Conservation (phyloP, 2,113 vertebrate genomes). For the Heptranchias perlo region DNA sequence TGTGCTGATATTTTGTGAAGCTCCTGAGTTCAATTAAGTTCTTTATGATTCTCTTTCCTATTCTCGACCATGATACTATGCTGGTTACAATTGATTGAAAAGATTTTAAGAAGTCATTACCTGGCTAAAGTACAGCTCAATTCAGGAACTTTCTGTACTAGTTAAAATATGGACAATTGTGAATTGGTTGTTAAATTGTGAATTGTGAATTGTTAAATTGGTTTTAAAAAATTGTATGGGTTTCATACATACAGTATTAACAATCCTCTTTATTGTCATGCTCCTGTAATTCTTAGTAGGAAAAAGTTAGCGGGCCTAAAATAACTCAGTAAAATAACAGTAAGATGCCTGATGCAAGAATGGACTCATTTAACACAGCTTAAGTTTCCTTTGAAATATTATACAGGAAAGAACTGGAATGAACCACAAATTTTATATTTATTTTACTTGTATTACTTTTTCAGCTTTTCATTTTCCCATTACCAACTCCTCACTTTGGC, state of each 20-base stretch:
- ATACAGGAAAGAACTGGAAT: background rate
- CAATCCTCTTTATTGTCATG: background rate
- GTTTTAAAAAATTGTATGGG: background rate
- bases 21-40: background rate
- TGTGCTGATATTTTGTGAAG: background rate
- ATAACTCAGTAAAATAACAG: background rate
- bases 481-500: background rate
- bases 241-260: background rate
- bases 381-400: background rate
- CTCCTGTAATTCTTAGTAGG: background rate
- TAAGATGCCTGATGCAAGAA: background rate
- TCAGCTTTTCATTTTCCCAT: slow-evolving; percentile 10
- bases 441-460: background rate
- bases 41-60: background rate
- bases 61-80: background rate
- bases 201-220: background rate
- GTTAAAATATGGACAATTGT: background rate
- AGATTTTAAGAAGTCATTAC: background rate
- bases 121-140: background rate
- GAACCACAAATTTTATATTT: background rate
- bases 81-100: slow-evolving; percentile 13
- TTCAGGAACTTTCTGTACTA: background rate
- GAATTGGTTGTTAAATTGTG: background rate
- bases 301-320: background rate
- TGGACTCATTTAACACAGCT: background rate